These are phyloP conservation scores for Platanista minor DNA, from an alignment of 2,113 vertebrate genomes.

Conservation along the genomic window DNA sequence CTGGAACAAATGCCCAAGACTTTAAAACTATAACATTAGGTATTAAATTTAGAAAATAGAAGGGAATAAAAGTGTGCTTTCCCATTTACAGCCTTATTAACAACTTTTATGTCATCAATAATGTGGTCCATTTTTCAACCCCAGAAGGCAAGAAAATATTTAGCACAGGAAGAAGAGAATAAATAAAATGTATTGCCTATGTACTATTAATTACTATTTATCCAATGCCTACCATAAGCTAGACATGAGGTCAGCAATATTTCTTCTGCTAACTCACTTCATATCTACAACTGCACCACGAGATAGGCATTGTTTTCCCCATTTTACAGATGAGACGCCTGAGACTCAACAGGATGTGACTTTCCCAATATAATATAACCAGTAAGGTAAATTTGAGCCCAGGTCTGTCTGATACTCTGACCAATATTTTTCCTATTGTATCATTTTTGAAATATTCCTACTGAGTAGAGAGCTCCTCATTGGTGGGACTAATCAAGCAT, in stretches of 20 bases:
- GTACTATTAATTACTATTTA: constrained; percentile 46
- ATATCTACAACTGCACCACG: background rate
- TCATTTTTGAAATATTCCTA: background rate
- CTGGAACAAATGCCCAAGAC: constrained; percentile 31
- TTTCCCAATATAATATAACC: background rate
- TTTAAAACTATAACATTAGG: constrained; percentile 39
- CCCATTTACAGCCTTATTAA: constrained; percentile 59
- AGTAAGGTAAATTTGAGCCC: background rate
- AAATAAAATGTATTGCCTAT: constrained; percentile 25
- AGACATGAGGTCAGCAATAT: background rate
- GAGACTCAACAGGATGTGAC: background rate
- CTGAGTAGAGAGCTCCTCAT: background rate
- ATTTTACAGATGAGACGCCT: background rate
- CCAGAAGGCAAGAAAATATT: constrained; percentile 51
- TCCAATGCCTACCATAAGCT: background rate
- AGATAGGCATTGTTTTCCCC: background rate
- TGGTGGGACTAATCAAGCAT: background rate
- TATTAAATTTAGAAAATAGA: constrained; percentile 65
- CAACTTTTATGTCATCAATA: constrained; percentile 47
- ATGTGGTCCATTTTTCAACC: constrained; percentile 29
- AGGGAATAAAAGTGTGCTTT: constrained; percentile 53
- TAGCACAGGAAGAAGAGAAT: constrained; percentile 31
- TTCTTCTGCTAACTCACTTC: constrained; percentile 18
- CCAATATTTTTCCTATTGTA: background rate
- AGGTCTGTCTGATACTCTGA: background rate